Evolutionary conservation across 1,140 invertebrate species (phyloP).

Genomic region (Drosophila serrata): DNA sequence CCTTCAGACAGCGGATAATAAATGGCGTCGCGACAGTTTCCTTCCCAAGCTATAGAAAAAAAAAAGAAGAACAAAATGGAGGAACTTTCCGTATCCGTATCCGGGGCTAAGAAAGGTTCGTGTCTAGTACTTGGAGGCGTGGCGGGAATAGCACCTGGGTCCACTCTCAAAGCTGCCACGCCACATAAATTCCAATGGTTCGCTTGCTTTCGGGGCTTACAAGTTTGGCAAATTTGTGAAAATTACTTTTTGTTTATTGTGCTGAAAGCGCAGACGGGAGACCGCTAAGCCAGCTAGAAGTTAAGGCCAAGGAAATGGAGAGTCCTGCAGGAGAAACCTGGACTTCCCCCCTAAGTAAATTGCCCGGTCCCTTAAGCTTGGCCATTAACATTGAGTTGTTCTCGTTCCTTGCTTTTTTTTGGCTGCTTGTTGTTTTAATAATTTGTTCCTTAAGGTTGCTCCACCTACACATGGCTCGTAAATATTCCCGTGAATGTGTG

Average conservation of each 20-base stretch:
- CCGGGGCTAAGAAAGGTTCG: slow-evolving; percentile 71
- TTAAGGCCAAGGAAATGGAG: slow-evolving; percentile 69
- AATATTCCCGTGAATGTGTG: slow-evolving; percentile 52
- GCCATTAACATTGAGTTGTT: slow-evolving; percentile 81
- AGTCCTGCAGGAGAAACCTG: slow-evolving; percentile 37
- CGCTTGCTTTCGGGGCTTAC: slow-evolving; percentile 70
- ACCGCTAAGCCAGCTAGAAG: slow-evolving; percentile 64
- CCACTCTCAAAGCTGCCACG: slow-evolving; percentile 75
- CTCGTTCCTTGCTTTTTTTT: slow-evolving; percentile 35
- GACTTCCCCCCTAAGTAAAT: slow-evolving; percentile 1
- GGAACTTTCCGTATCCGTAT: slow-evolving; percentile 64
- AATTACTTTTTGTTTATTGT: slow-evolving; percentile 85
- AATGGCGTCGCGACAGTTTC: slow-evolving; percentile 85
- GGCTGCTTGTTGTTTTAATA: slow-evolving; percentile 75
- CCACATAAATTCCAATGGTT: slow-evolving; percentile 82
- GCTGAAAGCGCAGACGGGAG: slow-evolving; percentile 69
- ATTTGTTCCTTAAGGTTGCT: slow-evolving; percentile 64
- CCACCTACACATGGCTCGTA: slow-evolving; percentile 72
- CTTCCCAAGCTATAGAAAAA: slow-evolving; percentile 48
- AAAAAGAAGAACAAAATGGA: slow-evolving; percentile 5
- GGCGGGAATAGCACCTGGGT: slow-evolving; percentile 66
- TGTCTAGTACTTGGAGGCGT: slow-evolving; percentile 25
- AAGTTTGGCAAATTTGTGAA: slow-evolving; percentile 85
- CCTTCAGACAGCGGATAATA: slow-evolving; percentile 79
- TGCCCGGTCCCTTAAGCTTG: slow-evolving; percentile 16